Percentiles rank a stretch among this genome's conserved stretches.
These are phyloP conservation scores for Heliopora coerulea DNA, from an alignment of 92 coral and sea anemone genomes.

Conservation along the genomic window DNA sequence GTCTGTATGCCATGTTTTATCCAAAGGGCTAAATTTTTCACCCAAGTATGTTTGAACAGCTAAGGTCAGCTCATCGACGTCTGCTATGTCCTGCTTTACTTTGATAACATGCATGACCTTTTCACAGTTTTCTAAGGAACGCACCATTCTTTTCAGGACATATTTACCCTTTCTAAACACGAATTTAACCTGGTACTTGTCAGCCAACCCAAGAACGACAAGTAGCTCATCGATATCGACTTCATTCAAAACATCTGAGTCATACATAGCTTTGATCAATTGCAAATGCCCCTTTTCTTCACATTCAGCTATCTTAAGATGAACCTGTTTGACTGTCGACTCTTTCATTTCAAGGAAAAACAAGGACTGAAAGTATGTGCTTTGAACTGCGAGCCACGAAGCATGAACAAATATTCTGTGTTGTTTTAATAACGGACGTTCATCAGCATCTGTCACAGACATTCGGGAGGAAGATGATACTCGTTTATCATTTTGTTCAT, in stretches of 20 bases:
- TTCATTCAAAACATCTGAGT: constrained; percentile 15
- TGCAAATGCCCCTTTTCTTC: constrained; percentile 19
- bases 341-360: constrained; percentile 36
- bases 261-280: constrained; percentile 27
- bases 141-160: neutral
- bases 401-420: constrained; percentile 26
- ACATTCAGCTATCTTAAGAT: neutral
- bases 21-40: constrained; percentile 11
- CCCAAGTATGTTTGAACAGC: neutral
- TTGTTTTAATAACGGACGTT: too few relatives aligned
- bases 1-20: constrained; percentile 11
- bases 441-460: too few relatives aligned
- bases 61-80: neutral
- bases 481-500: too few relatives aligned
- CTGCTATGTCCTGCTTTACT: constrained; percentile 9
- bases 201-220: constrained; percentile 6
- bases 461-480: too few relatives aligned
- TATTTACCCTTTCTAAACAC: constrained; percentile 34
- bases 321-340: constrained; percentile 10
- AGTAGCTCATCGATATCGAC: neutral
- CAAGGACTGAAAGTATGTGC: constrained; percentile 18
- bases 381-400: constrained; percentile 32
- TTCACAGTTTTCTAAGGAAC: neutral
- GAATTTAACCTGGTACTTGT: constrained; percentile 11
- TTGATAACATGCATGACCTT: constrained; percentile 12